These are phyloP conservation scores for Chiroxiphia lanceolata DNA, from an alignment of 2,797 vertebrate genomes.

Conservation along the genomic window DNA sequence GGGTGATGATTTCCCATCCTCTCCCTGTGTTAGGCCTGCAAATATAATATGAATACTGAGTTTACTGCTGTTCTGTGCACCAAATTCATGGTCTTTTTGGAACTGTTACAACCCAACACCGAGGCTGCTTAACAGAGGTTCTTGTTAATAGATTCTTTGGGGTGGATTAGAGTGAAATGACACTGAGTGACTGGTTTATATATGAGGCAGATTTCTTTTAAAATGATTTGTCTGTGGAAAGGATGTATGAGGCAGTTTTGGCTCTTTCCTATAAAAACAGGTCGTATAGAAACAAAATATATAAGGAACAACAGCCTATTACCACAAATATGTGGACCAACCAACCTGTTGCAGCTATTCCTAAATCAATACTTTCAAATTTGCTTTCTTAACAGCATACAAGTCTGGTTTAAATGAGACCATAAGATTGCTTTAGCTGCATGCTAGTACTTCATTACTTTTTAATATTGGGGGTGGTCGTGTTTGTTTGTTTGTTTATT, in stretches of 20 bases:
- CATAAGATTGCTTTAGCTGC: neutral
- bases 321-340: rapidly evolving
- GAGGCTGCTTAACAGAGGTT: neutral
- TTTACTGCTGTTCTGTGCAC: neutral
- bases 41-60: neutral
- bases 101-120: neutral
- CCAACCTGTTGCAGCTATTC: neutral
- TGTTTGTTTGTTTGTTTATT: no score
- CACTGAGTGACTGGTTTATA: neutral
- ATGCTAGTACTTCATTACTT: neutral
- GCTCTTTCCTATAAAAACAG: no score
- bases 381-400: neutral
- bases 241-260: no score
- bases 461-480: neutral
- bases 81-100: neutral
- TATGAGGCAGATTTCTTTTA: neutral
- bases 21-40: neutral
- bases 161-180: neutral
- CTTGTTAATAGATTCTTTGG: neutral
- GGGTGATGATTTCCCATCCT: neutral
- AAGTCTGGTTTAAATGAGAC: neutral
- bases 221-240: neutral
- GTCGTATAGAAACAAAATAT: no score
- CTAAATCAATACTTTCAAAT: neutral
- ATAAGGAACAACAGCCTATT: neutral